Conservation (phyloP, 2,888 invertebrate genomes). For the Therioaphis trifolii region DNA sequence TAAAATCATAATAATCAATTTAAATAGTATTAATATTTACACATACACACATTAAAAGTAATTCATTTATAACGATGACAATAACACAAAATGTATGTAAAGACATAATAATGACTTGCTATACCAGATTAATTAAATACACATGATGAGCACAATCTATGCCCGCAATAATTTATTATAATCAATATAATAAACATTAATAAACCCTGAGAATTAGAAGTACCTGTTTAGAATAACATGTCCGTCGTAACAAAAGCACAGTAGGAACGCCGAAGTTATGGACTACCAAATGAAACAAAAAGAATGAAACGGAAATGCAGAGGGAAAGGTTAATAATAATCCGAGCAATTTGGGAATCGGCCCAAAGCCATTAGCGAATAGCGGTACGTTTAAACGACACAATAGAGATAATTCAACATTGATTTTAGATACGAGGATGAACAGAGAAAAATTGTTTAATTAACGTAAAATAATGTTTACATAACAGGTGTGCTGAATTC, state of each 20-base stretch:
- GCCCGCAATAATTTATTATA: background rate
- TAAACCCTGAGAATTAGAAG: background rate
- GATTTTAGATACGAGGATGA: no score
- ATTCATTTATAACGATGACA: background rate
- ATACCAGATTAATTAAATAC: background rate
- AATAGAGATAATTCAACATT: no score
- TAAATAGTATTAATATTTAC: background rate
- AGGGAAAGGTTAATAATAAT: constrained; percentile 6
- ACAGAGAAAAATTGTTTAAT: background rate
- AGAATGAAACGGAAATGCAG: background rate
- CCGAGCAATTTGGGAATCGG: background rate
- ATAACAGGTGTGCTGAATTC: background rate
- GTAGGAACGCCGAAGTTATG: background rate
- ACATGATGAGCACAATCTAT: background rate
- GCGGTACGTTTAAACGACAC: background rate
- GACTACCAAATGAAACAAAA: background rate
- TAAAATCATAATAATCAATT: background rate
- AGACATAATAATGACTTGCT: background rate
- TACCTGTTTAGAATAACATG: constrained; percentile 11
- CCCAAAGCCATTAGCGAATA: constrained; percentile 3
- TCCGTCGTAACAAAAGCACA: constrained; percentile 47
- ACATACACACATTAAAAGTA: background rate
- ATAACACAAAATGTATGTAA: no score
- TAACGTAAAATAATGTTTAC: no score
- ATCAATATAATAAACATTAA: background rate